Base-by-base conservation (phyloP, 1,140 invertebrate genomes). In the Trichoplusia ni region DNA sequence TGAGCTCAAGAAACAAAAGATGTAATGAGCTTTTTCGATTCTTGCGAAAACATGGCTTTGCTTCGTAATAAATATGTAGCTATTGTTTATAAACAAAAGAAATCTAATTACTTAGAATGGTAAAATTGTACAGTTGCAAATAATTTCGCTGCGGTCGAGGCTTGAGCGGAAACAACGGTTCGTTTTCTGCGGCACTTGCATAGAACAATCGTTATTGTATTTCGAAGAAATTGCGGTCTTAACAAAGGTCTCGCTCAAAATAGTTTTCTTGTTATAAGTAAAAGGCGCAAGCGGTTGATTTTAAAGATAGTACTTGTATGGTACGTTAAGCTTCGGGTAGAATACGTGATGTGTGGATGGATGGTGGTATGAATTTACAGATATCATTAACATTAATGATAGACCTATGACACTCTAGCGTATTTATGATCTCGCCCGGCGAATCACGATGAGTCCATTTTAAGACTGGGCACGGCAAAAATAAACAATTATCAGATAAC, bases 71-170 rank as follows among this genome's bases (percentile, higher is more conserved):
- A 53, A 53, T 23, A 53, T 18, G 11, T 38, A 21, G 5, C 8
- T n/a, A n/a, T 56, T 27, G 19, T n/a, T 25, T 18, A 16, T 18
- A 11, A 40, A 56, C 33, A 56, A 56, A 40, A 54, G 33, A 23
- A 67, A 67, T 21, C 29, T 64, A 56, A 61, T 69, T 61, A 64
- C 27, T 47, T 62, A 13, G n/a, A 18, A 33, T 0, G 11, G 25
- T 25, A 49, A 7, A 37, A 21, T 38, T 13, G 4, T 37, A 7
- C 16, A 14, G n/a, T 14, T 37, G 13, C 29, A 56, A 56, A 38
- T 18, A 2, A 56, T 13, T 40, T 6, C 18, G 31, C 16, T 53
- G 13, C 7, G 2, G 8, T 18, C 1, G 19, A 18, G 11, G 29
- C 0, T 1, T 35, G 25, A 51, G 21, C 13, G 9, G n/a, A 65